phyloP scores from a whole-genome alignment of 2,113 vertebrate species.

The Upupa epops region DNA sequence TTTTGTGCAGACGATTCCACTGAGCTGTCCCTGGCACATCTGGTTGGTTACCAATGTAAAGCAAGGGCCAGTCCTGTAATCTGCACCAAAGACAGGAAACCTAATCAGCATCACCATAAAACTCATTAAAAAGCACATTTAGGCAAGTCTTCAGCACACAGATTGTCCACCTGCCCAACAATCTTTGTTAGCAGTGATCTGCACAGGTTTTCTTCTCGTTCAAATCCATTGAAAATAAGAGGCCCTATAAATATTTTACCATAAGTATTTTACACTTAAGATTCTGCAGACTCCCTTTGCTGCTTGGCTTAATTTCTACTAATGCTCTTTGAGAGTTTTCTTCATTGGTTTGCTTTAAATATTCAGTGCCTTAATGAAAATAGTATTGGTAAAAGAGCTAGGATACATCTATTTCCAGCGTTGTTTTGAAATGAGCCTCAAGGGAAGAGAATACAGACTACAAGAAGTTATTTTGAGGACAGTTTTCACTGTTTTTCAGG shows the following conservation, averaged over 20 bases:
- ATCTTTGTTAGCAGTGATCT: neutral
- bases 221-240: neutral
- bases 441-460: neutral
- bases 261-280: neutral
- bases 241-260: neutral
- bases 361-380: neutral
- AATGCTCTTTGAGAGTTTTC: neutral
- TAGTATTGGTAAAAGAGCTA: neutral
- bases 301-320: neutral
- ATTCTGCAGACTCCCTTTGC: neutral
- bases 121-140: neutral
- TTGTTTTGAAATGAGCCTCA: neutral
- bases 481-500: neutral
- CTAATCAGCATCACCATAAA: neutral
- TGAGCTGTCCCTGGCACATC: conserved; percentile 99
- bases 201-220: neutral
- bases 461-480: neutral
- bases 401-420: neutral
- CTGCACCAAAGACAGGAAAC: conserved; percentile 72
- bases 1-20: conserved; percentile 97
- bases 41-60: conserved; percentile 95
- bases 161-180: neutral
- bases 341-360: neutral
- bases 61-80: conserved; percentile 97
- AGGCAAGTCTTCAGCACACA: neutral